A percentile compares a stretch with the other conserved stretches of the same genome.
Conservation (phyloP, 2,888 invertebrate species). For the Protonemura montana region DNA sequence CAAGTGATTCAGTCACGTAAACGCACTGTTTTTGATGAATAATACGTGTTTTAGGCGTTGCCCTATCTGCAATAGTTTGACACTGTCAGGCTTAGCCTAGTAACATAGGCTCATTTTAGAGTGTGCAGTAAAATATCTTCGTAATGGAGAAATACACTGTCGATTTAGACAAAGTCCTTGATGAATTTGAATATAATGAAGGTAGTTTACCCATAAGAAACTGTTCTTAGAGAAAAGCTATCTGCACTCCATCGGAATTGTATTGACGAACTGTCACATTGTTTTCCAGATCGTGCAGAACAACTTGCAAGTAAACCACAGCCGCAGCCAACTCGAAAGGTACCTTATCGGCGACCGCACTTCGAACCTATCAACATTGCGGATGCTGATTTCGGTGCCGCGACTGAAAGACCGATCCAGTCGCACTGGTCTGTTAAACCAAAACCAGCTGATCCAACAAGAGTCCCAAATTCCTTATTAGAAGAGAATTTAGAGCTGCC, state of each 20-base stretch:
- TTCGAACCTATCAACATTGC: constrained; percentile 55
- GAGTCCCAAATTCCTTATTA: neutral
- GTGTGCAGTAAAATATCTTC: constrained; percentile 30
- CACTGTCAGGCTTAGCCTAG: neutral
- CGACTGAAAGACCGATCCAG: neutral
- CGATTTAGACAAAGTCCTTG: constrained; percentile 83
- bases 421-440: neutral
- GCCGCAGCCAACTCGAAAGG: neutral
- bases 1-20: neutral
- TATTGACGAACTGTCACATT: neutral
- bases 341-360: constrained; percentile 53
- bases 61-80: neutral
- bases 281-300: constrained; percentile 48
- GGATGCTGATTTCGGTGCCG: constrained; percentile 54
- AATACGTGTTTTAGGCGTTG: neutral
- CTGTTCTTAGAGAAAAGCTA: neutral
- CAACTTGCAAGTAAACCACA: constrained; percentile 42
- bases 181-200: constrained; percentile 83
- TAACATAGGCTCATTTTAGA: neutral
- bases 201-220: constrained; percentile 54
- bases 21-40: neutral
- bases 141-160: constrained; percentile 69
- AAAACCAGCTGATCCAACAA: neutral
- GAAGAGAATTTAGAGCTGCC: neutral
- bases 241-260: neutral